Evolutionary conservation across 2,797 vertebrate species (phyloP), one percentile per base, ranked within the genome.

Genomic region (Chanos chanos): DNA sequence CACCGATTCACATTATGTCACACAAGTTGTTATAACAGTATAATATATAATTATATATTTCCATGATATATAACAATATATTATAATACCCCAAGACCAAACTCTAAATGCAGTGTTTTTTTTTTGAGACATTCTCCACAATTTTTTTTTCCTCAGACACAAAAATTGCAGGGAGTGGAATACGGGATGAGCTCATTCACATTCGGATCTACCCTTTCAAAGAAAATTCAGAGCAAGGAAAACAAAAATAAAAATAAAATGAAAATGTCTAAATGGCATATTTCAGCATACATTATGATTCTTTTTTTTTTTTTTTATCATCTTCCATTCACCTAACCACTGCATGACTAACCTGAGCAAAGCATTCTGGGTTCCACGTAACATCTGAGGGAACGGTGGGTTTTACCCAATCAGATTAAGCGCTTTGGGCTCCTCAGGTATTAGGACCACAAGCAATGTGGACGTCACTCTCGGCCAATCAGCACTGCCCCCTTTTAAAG

Each of bases 1-100:
- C 81, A 86, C 83, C 64, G 13, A 82, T 74, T 84, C 78, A 86
- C 86, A 87, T 86, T 83, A 86, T 81, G 84, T 81, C 78, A 87
- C 79, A 85, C 77, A 71, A 81, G 74, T 22, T 64, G 44, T 68
- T 73, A 62, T 59, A 74, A 61, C 64, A 82, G 72, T 73, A 72
- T 59, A 55, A 56, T 56, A 68, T 43, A 73, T 41, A 74, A 66
- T 53, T 33, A 39, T 68, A 65, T 61, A 68, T 37, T 77, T 82
- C 72, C 77, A 16, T 82, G 80, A 84, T 85, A 82, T 83, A 84
- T 80, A 83, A 70, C 72, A 78, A 71, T 82, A 77, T 83, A 78
- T 76, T 77, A 82, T 80, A 66, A 80, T 83, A 65, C 31, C 51
- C 4, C 34, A 33, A 63, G 62, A 74, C 39, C 45, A 65, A 53